A percentile compares a stretch with the other conserved stretches of the same genome.
These are phyloP conservation scores for Cricetomys ansorgei DNA, from an alignment of 2,113 vertebrate species.

Conservation along the genomic window DNA sequence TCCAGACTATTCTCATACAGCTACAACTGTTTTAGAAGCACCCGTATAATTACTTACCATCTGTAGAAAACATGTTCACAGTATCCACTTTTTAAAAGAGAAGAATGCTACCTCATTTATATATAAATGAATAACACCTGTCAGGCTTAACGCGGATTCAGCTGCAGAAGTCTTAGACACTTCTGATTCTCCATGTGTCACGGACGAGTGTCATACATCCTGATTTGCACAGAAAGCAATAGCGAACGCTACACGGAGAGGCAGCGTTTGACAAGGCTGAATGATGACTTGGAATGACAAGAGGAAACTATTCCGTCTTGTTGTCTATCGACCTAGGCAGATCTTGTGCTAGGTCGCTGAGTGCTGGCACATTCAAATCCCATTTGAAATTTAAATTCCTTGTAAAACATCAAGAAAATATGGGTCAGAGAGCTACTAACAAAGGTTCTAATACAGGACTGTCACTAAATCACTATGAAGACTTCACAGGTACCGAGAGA, in stretches of 20 bases:
- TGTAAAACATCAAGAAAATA: conserved; percentile 56
- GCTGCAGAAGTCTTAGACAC: not conserved
- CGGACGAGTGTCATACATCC: conserved; percentile 6
- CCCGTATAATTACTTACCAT: not conserved
- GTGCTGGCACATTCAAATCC: conserved; percentile 46
- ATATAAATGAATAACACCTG: conserved; percentile 8
- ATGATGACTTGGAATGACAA: not conserved
- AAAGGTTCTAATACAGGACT: not conserved
- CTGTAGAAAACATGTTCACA: not conserved
- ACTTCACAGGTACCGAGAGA: conserved; percentile 18
- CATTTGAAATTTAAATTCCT: conserved; percentile 74
- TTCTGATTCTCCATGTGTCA: conserved; percentile 43
- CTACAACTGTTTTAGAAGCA: not conserved
- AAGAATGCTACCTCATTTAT: conserved; percentile 21
- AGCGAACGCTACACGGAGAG: not conserved
- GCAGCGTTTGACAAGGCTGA: conserved; percentile 18
- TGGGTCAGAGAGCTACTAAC: conserved; percentile 46
- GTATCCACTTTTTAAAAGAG: not conserved
- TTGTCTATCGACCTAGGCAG: conserved; percentile 5
- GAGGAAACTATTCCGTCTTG: not conserved
- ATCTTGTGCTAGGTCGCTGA: not conserved
- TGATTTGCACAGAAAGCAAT: conserved; percentile 44
- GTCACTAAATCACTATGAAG: conserved; percentile 49
- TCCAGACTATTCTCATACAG: not conserved
- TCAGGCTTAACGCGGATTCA: not conserved